Evolutionary conservation across 2,797 vertebrate species (phyloP).

Genomic region (Champsocephalus gunnari): DNA sequence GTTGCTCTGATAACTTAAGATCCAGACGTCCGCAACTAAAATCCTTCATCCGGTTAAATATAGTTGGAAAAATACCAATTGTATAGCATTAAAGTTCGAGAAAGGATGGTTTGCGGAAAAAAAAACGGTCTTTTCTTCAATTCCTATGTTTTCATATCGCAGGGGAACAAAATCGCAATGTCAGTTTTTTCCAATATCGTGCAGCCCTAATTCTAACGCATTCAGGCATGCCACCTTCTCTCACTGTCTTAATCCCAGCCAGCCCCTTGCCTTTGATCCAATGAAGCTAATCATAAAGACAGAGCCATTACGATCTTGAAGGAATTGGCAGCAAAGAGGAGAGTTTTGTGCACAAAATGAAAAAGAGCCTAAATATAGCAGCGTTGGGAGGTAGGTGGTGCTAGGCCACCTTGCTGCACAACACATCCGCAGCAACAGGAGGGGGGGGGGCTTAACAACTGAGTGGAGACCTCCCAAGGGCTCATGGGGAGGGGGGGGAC

Average conservation of each 20-base stretch:
- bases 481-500: constrained; percentile 37
- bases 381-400: constrained; percentile 55
- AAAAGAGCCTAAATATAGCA: constrained; percentile 84
- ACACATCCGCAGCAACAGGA: constrained; percentile 63
- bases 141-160: too few species aligned
- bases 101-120: too few species aligned
- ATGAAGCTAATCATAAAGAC: constrained; percentile 84
- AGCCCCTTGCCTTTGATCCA: constrained; percentile 72
- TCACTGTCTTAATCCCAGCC: constrained; percentile 73
- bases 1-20: too few species aligned
- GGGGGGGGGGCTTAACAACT: constrained; percentile 57
- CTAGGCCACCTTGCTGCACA: constrained; percentile 37
- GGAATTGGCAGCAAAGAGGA: constrained; percentile 77
- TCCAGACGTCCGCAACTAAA: too few species aligned
- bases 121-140: too few species aligned
- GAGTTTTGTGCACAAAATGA: constrained; percentile 83
- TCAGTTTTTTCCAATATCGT: too few species aligned
- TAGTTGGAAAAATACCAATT: too few species aligned
- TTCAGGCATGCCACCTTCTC: constrained; percentile 71
- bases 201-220: constrained; percentile 66
- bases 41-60: too few species aligned
- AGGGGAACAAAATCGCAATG: too few species aligned
- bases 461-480: constrained; percentile 48
- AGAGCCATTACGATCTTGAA: constrained; percentile 78
- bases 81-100: too few species aligned